A percentile compares a stretch with the other conserved stretches of the same genome.
phyloP scores from a whole-genome alignment of 2,113 vertebrate species.

The Phocoena phocoena region DNA sequence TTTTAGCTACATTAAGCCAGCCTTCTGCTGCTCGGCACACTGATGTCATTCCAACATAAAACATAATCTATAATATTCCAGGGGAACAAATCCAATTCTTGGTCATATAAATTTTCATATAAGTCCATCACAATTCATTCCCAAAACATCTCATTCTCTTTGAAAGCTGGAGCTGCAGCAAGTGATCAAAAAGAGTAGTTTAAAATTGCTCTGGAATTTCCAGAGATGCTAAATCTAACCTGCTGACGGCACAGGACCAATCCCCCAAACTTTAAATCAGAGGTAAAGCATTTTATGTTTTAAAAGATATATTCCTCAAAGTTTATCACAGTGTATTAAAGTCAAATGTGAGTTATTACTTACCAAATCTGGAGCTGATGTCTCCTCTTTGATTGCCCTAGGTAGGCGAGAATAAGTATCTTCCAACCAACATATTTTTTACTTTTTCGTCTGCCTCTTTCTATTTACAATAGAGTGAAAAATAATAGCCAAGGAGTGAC shows the following conservation, averaged over 20 bases:
- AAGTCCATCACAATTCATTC: slow-evolving; percentile 87
- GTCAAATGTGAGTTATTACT: slow-evolving; percentile 75
- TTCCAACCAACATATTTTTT: slow-evolving; percentile 72
- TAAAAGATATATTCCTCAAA: slow-evolving; percentile 81
- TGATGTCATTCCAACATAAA: slow-evolving; percentile 88
- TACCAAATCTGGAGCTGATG: slow-evolving; percentile 76
- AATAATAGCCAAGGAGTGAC: slow-evolving; percentile 73
- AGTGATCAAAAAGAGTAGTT: slow-evolving; percentile 81
- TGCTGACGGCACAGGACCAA: slow-evolving; percentile 78
- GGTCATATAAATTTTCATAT: slow-evolving; percentile 86
- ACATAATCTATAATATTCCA: slow-evolving; percentile 89
- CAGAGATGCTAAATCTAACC: slow-evolving; percentile 87
- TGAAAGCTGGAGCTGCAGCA: slow-evolving; percentile 82
- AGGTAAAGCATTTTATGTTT: slow-evolving; percentile 85
- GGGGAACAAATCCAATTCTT: slow-evolving; percentile 87
- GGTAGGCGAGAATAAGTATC: slow-evolving; percentile 72
- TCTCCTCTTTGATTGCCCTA: slow-evolving; percentile 78
- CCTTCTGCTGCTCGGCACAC: slow-evolving; percentile 83
- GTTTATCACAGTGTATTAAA: slow-evolving; percentile 81
- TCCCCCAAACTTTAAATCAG: slow-evolving; percentile 85
- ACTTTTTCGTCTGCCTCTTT: slow-evolving; percentile 77
- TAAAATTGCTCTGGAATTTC: slow-evolving; percentile 84
- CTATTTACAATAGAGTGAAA: slow-evolving; percentile 77
- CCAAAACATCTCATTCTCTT: slow-evolving; percentile 86
- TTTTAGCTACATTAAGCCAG: slow-evolving; percentile 87